Base-by-base conservation (phyloP, 2,797 vertebrate genomes). In the Rhinogobio ventralis region DNA sequence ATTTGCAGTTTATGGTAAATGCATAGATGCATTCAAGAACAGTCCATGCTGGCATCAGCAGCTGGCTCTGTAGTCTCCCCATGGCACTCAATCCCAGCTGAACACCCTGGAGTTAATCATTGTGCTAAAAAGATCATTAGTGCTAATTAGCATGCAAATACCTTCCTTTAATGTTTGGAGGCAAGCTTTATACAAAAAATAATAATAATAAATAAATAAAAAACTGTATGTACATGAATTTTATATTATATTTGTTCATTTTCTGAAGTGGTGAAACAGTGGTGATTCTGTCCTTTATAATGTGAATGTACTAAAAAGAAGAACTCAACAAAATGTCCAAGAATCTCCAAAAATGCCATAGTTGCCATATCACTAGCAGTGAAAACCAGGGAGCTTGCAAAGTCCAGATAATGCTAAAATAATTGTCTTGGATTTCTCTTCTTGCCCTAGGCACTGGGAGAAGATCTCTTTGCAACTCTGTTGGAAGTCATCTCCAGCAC, bases 121-220 rank as follows among this genome's bases (percentile, higher is more conserved):
- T 90, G 92, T 90, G 86, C 89, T 92, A 90, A 94, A 92, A 90
- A 90, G 83, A 92, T 92, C 77, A 94, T 95, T 93, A 93, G 88
- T 71, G 67, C 87, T 91, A 91, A 93, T 94, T 92, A 92, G 76
- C 87, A 94, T 94, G 91, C 91, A 94, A 92, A 94, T 92, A 92
- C 77, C 51, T 88, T 78, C 81, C 36, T 90, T 91, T 91, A 89
- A 93, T 91, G 92, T 91, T 87, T 87, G 49, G 53, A 60, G 67
- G 60, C 81, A 89, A 86, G 62, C 55, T 82, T 77, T 42, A 39
- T 7, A 33, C 2, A 39, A 39, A 39, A 36, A 36, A 36, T 7
- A 36, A n/a, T n/a, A n/a, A n/a, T n/a, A n/a, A n/a, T n/a, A n/a
- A n/a, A n/a, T n/a, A 36, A 36, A 36, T 4, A 33, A 36, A 36